Base-by-base conservation (phyloP, 2,113 vertebrate species). In the Clarias batrachus region DNA sequence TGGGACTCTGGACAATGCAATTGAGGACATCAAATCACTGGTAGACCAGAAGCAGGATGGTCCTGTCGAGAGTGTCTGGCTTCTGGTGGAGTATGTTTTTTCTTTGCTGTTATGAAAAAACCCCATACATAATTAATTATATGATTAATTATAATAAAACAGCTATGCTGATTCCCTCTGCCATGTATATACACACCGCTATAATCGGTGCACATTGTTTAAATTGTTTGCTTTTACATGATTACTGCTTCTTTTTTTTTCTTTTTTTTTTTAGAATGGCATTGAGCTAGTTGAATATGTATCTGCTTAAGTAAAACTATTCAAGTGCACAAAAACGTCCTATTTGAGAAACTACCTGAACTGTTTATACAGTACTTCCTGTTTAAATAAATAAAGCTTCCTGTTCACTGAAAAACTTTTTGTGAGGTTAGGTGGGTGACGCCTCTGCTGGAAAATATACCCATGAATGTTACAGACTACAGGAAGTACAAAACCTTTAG, bases 41-140 rank as follows among this genome's bases (percentile, higher is more conserved):
- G 83, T 95, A 77, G 66, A 92, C 57, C 89, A 91, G 12, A 92
- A 90, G 52, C 91, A 91, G 60, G 95, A 95, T 83, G 95, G 96
- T 87, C 92, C 0, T 2, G 12, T 95, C 87, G 91, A 89, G 83
- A 90, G 95, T 77, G 88, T 93, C 85, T 98, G 95, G 96, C 95
- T 96, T 81, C 88, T 97, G 92, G 92, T 93, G 74, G 94, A 96
- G 96, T 97, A 85, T 94, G 95, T 95, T 91, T 81, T 25, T 48
- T 17, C 17, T 71, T 25, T 81, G 14, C 88, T 86, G 5, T 14
- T 78, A 13, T 19, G 21, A 56, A 71, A 14, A 16, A n/a, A 60
- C 11, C 21, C 52, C 19, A 48, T 23, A 12, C 33, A 73, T 48
- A 41, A 37, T 37, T 37, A 37, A 37, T 37, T 37, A 37, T 37